Evolutionary conservation across 2,797 vertebrate species (phyloP), one percentile per base, ranked within the genome.

Genomic region (Adrianichthys oophorus): DNA sequence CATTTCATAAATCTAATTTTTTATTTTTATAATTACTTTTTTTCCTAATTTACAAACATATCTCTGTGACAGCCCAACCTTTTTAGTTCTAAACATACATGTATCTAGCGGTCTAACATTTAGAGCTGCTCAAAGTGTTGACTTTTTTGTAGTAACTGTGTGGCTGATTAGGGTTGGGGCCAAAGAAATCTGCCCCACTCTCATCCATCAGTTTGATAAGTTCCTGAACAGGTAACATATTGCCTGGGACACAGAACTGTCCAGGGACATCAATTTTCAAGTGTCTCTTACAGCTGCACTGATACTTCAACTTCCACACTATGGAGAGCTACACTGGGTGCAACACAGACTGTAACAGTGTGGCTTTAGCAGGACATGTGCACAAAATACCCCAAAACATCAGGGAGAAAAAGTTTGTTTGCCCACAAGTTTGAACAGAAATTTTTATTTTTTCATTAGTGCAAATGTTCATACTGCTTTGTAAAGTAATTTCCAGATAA

Each of bases 191-290:
- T 90, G 89, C 86, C 83, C 90, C 89, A 87, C 89, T 87, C 92
- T 86, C 93, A 95, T 96, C 93, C 91, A 96, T 97, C 94, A 96
- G 90, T 89, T 89, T 95, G 94, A 96, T 95, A 94, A 94, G 90
- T 90, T 91, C 91, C 91, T 92, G 93, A 94, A 95, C 75, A 94
- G 93, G 90, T 91, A 94, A 94, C 94, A 93, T 94, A 95, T 94
- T 96, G 94, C 91, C 93, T 93, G 92, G 92, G 92, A 94, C 55
- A n/a, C 59, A 75, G 90, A 85, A 92, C 92, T 78, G 83, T 89
- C 89, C 83, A 89, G 89, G 90, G 91, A 93, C 94, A 95, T 96
- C 92, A 93, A 92, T 95, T 94, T 94, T 93, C 85, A 87, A 80
- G 90, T 75, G 88, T 92, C 91, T 57, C 47, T 51, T 55, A 53